These are phyloP conservation scores for Doris montereyensis DNA, from an alignment of 2,888 invertebrate genomes.

Conservation along the genomic window DNA sequence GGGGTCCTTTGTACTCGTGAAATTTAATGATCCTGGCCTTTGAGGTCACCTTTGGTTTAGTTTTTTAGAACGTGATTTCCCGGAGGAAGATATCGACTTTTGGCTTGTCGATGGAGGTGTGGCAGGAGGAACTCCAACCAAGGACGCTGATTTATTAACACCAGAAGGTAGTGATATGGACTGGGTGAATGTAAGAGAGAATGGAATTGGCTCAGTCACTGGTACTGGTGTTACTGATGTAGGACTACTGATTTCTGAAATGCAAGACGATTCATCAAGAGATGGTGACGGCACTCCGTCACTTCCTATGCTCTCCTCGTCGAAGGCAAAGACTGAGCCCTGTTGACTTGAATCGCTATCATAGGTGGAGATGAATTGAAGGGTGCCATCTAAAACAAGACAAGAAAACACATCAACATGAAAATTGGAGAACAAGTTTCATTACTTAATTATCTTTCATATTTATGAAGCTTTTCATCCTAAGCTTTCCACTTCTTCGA, in stretches of 20 bases:
- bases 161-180: conserved; percentile 29
- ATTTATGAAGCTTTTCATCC: no score
- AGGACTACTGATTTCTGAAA: conserved; percentile 63
- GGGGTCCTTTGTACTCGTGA: conserved; percentile 89
- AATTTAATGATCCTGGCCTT: conserved; percentile 94
- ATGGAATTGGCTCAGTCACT: conserved; percentile 35
- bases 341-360: conserved; percentile 84
- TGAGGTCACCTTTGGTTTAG: conserved; percentile 83
- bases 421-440: neutral
- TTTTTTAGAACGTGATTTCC: conserved; percentile 78
- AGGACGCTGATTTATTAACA: no score
- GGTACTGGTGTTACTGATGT: conserved; percentile 57
- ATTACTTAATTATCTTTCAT: no score
- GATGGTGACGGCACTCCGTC: conserved; percentile 71
- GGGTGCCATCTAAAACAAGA: conserved; percentile 83
- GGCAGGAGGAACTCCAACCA: no score
- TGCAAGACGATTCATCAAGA: conserved; percentile 60
- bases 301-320: conserved; percentile 86
- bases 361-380: conserved; percentile 92
- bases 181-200: conserved; percentile 37
- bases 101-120: no score
- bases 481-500: no score
- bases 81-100: neutral
- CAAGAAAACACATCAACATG: neutral
- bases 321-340: conserved; percentile 76